Evolutionary conservation across 1,140 invertebrate genomes (phyloP).

Genomic region (Carcinoscorpius rotundicauda): DNA sequence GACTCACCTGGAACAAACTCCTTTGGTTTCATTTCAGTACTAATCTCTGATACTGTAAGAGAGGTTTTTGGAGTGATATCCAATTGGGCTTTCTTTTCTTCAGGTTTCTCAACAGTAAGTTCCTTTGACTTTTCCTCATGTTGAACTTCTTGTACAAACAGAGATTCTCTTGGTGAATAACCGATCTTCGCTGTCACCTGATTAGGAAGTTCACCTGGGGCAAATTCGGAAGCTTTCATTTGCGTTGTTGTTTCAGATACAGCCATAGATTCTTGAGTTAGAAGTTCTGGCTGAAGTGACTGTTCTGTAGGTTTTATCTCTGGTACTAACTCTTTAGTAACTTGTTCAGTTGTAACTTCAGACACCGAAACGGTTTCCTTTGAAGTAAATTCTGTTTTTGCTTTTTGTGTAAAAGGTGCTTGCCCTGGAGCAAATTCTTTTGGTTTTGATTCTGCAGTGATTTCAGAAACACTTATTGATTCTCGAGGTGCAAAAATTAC

Average conservation of each 20-base stretch:
- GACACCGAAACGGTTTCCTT: slow-evolving; percentile 8
- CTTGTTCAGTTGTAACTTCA: slow-evolving; percentile 9
- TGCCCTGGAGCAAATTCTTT: slow-evolving; percentile 11
- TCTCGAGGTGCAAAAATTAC: slow-evolving; percentile 9
- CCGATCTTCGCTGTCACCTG: slow-evolving; percentile 16
- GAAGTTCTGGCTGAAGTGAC: not conserved
- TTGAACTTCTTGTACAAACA: slow-evolving; percentile 15
- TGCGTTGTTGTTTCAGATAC: slow-evolving; percentile 13
- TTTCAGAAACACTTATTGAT: slow-evolving; percentile 14
- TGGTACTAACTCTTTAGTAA: slow-evolving; percentile 6
- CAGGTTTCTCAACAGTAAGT: slow-evolving; percentile 10
- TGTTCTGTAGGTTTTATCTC: slow-evolving; percentile 9
- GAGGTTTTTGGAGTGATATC: slow-evolving; percentile 2
- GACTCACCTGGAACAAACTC: slow-evolving; percentile 1
- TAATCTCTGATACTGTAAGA: slow-evolving; percentile 1
- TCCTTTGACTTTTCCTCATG: slow-evolving; percentile 12
- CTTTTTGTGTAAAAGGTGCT: slow-evolving; percentile 11
- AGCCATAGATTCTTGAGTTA: slow-evolving; percentile 7
- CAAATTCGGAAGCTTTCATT: slow-evolving; percentile 17
- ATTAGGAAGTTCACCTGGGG: slow-evolving; percentile 17
- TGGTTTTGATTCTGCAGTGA: slow-evolving; percentile 14
- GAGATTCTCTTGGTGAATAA: slow-evolving; percentile 9
- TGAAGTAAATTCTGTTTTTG: slow-evolving; percentile 13
- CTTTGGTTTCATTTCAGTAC: not conserved
- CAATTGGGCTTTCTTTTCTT: slow-evolving; percentile 11